Percentiles rank a stretch among this genome's conserved stretches.
Evolutionary conservation across 1,140 invertebrate genomes (phyloP).

Genomic region (Drosophila nasuta): DNA sequence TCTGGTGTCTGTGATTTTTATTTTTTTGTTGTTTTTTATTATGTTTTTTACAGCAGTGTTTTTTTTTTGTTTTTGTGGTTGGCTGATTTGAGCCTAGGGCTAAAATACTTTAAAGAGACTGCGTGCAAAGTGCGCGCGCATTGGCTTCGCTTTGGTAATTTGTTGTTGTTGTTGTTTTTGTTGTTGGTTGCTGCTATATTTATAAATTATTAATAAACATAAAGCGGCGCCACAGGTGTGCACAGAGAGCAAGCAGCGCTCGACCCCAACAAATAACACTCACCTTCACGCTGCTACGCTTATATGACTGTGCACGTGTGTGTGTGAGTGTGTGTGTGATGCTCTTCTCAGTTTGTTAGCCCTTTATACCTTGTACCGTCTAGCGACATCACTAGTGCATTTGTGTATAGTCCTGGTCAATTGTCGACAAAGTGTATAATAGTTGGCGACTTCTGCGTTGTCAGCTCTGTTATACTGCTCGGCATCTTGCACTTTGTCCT

Average conservation of each 20-base stretch:
- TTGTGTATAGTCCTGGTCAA: too few species aligned
- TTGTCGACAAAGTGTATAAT: too few species aligned
- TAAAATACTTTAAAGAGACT: conserved; percentile 16
- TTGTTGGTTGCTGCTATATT: conserved; percentile 49
- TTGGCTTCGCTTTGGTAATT: conserved; percentile 23
- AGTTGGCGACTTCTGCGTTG: too few species aligned
- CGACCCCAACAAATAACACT: conserved; percentile 32
- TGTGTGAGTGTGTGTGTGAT: background rate
- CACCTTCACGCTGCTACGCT: conserved; percentile 14
- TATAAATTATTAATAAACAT: conserved; percentile 82
- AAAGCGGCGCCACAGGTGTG: conserved; percentile 80
- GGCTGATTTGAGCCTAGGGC: conserved; percentile 23
- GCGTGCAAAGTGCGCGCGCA: conserved; percentile 35
- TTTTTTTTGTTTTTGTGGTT: conserved; percentile 17
- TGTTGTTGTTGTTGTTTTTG: conserved; percentile 36
- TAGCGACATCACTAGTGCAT: background rate
- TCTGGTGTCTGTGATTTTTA: conserved; percentile 27
- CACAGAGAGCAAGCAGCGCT: conserved; percentile 36
- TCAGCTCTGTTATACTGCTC: too few species aligned
- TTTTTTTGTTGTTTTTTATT: background rate
- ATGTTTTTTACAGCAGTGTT: conserved; percentile 2
- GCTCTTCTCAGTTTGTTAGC: conserved; percentile 25
- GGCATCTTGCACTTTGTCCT: background rate
- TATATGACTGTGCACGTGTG: conserved; percentile 8
- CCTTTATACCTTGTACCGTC: conserved; percentile 30